Evolutionary conservation across 2,888 invertebrate species (phyloP), one percentile per base, ranked within the genome.

Genomic region (Eumacrocentrus americanus): DNA sequence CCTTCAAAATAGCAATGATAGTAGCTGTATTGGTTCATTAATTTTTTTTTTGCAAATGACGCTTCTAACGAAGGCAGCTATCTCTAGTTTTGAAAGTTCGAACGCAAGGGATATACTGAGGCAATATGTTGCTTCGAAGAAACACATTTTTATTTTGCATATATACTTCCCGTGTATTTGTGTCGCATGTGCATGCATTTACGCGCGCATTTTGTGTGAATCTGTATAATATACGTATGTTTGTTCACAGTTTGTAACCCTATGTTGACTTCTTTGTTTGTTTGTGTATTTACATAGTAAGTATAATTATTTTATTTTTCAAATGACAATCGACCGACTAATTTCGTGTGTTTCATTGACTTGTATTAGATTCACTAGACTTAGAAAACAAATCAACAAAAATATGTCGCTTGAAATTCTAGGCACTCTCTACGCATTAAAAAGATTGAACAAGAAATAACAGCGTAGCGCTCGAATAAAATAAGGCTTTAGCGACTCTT

Each of bases 281-380:
- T 63, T 60, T 57, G 44, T 59, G 29, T 66, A 61, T 66, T 60
- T 65, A 65, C 63, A 67, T 67, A 68, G 67, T 29, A 29, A 6
- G 4, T 29, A 29, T 29, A 29, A 29, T 29, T 9, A 29, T 29
- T 63, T 62, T 66, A 61, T 67, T 70, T 70, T 68, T 70, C 69
- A 71, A 70, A 67, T 58, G 66, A 67, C 61, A 68, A 64, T 67
- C 52, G 64, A 64, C 60, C 64, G 65, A 63, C 29, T 69, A 71
- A 69, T 57, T 53, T 52, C 54, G 16, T 56, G 44, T 11, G 22
- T 18, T 44, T 62, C 37, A 37, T 53, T 48, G 55, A 55, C 58
- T 57, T 57, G 25, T 51, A 57, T 42, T 48, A 35, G 37, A 37
- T 59, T 48, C 40, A 34, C 54, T 55, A 44, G 53, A 53, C 38